Evolutionary conservation across 23 tunicate species (phyloP).

Genomic region (Styela plicata): DNA sequence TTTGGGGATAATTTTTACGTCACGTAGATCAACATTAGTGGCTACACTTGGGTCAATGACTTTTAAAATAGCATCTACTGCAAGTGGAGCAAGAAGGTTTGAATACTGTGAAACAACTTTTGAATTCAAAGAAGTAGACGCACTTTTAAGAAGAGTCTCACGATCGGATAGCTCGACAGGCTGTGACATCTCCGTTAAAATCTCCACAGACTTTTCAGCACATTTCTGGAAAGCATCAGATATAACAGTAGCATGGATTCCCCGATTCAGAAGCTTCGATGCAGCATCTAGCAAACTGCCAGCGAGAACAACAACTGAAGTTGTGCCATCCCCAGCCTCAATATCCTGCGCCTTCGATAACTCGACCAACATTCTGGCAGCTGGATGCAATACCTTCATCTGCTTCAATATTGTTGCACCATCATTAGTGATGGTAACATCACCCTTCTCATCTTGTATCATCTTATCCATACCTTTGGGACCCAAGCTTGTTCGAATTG

Average conservation of each 20-base stretch:
- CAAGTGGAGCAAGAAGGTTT: slow-evolving; percentile 78
- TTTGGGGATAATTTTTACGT: slow-evolving; percentile 87
- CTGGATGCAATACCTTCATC: slow-evolving; percentile 99
- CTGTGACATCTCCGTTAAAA: slow-evolving; percentile 66
- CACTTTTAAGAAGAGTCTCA: slow-evolving; percentile 78
- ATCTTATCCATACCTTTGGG: slow-evolving; percentile 99
- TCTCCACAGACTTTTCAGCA: slow-evolving; percentile 81
- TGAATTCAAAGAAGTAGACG: slow-evolving; percentile 91
- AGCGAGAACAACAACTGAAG: slow-evolving; percentile 93
- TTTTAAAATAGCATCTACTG: slow-evolving; percentile 92
- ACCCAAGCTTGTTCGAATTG: slow-evolving; percentile 93
- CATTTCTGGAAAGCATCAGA: slow-evolving; percentile 93
- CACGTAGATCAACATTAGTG: slow-evolving; percentile 76
- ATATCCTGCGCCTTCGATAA: slow-evolving; percentile 97
- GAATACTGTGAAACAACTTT: slow-evolving; percentile 96
- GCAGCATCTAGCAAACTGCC: slow-evolving; percentile 93
- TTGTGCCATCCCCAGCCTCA: slow-evolving; percentile 99
- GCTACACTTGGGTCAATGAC: slow-evolving; percentile 65
- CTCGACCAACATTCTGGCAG: slow-evolving; percentile 98
- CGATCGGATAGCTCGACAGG: slow-evolving; percentile 77
- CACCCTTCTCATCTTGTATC: slow-evolving; percentile 98
- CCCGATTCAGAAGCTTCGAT: slow-evolving; percentile 77
- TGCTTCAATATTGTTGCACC: slow-evolving; percentile 97
- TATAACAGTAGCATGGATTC: slow-evolving; percentile 90
- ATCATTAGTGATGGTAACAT: slow-evolving; percentile 99